Conservation (phyloP, 2,888 invertebrate species). For the Ophioninae sp. region DNA sequence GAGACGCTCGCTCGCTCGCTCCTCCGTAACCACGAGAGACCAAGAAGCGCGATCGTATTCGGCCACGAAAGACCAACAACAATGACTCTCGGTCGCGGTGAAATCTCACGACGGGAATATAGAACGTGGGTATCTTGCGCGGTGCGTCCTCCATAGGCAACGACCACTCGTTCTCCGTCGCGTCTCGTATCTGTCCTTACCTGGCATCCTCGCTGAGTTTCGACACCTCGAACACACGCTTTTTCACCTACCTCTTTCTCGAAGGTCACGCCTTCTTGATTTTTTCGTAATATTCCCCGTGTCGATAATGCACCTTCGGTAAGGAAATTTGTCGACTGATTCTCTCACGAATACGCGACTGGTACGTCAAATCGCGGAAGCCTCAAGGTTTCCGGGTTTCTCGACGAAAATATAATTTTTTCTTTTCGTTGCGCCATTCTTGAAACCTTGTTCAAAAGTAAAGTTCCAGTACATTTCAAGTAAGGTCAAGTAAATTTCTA, state of each 20-base stretch:
- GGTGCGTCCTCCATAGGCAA: not conserved
- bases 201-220: slow-evolving; percentile 50
- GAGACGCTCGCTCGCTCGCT: slow-evolving; percentile 15
- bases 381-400: no score
- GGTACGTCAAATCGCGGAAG: no score
- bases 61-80: slow-evolving; percentile 67
- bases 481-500: no score
- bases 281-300: not conserved
- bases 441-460: no score
- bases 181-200: slow-evolving; percentile 36
- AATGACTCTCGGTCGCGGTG: slow-evolving; percentile 71
- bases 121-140: slow-evolving; percentile 78
- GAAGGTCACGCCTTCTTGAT: not conserved
- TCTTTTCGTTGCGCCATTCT: no score
- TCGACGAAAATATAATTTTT: no score
- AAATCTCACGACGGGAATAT: slow-evolving; percentile 74
- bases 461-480: no score
- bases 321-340: not conserved
- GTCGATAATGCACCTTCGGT: not conserved
- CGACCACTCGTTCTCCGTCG: slow-evolving; percentile 35
- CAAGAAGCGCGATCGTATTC: slow-evolving; percentile 51
- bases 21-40: slow-evolving; percentile 40
- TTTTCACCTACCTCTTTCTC: slow-evolving; percentile 22
- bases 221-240: slow-evolving; percentile 28
- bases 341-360: not conserved